A percentile compares a stretch with the other conserved stretches of the same genome.
Evolutionary conservation across 2,888 invertebrate species (phyloP).

Genomic region (Philereme vetulata): DNA sequence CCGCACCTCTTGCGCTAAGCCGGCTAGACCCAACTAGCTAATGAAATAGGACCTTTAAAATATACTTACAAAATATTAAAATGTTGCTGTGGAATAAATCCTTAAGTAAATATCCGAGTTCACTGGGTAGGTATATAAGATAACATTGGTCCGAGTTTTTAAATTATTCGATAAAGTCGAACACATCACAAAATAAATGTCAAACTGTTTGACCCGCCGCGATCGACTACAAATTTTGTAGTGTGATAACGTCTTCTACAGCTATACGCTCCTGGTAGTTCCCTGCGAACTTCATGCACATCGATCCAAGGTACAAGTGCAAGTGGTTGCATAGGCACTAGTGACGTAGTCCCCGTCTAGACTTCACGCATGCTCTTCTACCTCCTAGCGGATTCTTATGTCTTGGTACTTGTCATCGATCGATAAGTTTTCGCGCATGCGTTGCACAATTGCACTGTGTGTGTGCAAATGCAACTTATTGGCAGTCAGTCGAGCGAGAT

Average conservation of each 20-base stretch:
- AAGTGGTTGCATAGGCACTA: conserved; percentile 6
- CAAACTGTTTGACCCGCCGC: conserved; percentile 15
- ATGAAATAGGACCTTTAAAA: no score
- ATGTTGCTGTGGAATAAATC: no score
- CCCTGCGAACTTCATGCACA: conserved; percentile 43
- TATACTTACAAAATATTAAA: no score
- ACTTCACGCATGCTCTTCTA: conserved; percentile 27
- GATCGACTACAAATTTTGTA: conserved; percentile 18
- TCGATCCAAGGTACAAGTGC: conserved; percentile 13
- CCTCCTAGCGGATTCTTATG: conserved; percentile 10
- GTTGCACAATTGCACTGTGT: conserved; percentile 4
- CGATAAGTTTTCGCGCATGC: conserved; percentile 12
- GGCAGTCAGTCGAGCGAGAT: not conserved
- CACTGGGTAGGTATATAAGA: no score
- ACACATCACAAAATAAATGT: not conserved
- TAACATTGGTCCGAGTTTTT: no score
- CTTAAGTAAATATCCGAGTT: no score
- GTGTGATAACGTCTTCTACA: conserved; percentile 27
- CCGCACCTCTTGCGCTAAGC: no score
- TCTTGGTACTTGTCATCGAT: conserved; percentile 25
- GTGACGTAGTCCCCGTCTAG: conserved; percentile 24
- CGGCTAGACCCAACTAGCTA: no score
- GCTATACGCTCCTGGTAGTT: conserved; percentile 44
- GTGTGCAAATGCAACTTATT: not conserved
- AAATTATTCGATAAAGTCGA: not conserved